Evolutionary conservation across 92 coral and sea anemone genomes (phyloP).

Genomic region (Montipora capitata): DNA sequence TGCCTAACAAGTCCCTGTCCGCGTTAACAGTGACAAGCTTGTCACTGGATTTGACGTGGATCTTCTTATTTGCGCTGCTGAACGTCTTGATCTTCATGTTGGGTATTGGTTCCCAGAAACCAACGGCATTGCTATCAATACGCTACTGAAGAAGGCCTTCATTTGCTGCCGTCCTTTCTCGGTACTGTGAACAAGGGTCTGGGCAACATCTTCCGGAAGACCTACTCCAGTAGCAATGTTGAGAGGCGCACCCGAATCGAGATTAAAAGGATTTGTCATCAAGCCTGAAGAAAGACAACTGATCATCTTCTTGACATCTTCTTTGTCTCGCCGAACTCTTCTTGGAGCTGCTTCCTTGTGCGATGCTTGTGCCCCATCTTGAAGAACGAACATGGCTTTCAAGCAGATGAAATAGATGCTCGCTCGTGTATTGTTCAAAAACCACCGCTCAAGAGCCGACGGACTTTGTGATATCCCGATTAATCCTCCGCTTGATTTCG

Average conservation of each 20-base stretch:
- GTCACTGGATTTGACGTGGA: conserved; percentile 53
- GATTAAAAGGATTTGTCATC: too few species aligned
- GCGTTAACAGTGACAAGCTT: conserved; percentile 64
- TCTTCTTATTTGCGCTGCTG: conserved; percentile 58
- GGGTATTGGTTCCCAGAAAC: conserved; percentile 63
- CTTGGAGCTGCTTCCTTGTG: too few species aligned
- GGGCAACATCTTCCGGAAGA: conserved; percentile 56
- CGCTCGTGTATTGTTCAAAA: conserved; percentile 72
- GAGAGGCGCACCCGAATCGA: conserved; percentile 41
- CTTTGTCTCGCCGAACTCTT: too few species aligned
- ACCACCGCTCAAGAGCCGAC: conserved; percentile 68
- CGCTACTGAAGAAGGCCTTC: too few species aligned
- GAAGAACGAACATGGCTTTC: too few species aligned
- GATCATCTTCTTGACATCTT: too few species aligned
- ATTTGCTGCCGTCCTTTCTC: conserved; percentile 1
- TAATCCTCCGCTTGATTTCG: conserved; percentile 73
- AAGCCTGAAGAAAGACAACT: too few species aligned
- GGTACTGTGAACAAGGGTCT: conserved; percentile 25
- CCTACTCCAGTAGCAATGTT: conserved; percentile 65
- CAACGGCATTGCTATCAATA: conserved; percentile 46
- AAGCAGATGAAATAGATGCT: too few species aligned
- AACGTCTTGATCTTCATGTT: conserved; percentile 53
- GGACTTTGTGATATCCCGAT: conserved; percentile 71
- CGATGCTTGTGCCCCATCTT: too few species aligned
- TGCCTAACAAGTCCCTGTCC: conserved; percentile 70